Evolutionary conservation across 2,888 invertebrate species (phyloP), one percentile per base, ranked within the genome.

Genomic region (Bombyx huttoni): DNA sequence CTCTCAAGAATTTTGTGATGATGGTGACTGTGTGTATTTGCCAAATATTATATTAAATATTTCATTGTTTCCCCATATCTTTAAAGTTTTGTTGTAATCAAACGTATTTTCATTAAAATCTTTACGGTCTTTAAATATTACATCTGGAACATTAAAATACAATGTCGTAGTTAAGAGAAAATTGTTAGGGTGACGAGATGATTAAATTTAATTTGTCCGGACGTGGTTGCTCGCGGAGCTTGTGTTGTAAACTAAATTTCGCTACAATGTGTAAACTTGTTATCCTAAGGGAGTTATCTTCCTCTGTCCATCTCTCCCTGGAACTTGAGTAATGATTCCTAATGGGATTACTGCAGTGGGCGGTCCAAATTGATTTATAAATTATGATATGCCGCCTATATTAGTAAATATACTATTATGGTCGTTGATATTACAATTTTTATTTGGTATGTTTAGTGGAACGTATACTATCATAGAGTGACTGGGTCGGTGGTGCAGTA

Each of bases 131-230:
- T 24, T 24, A 24, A 2, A 24, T 3, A 24, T 24, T 5, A 24
- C 24, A 24, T 24, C 24, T 24, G 5, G 5, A 24, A 24, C 24
- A 2, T 24, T 24, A 5, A 24, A 24, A 24, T 3, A 24, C 24
- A 24, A n/a, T 24, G 24, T 24, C 24, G 24, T 24, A 24, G 24
- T 24, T 24, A 24, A 24, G 40, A 40, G 12, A 46, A 54, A 54
- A 54, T 58, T 49, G 59, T 58, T 55, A 45, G 52, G 56, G 54
- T 46, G 46, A 52, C 57, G 60, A 55, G 54, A 51, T 57, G 61
- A 67, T 64, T 65, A 64, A 63, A 60, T 62, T 62, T 54, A 58
- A 60, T 60, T 61, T 61, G 61, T 59, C 65, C 58, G 58, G 62
- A 59, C 60, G 64, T 57, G 58, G 60, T 58, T 59, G 54, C 56